Percentiles rank a stretch among this genome's conserved stretches.
phyloP scores from a whole-genome alignment of 1,140 invertebrate species.

The Pseudachorutes palmiensis region DNA sequence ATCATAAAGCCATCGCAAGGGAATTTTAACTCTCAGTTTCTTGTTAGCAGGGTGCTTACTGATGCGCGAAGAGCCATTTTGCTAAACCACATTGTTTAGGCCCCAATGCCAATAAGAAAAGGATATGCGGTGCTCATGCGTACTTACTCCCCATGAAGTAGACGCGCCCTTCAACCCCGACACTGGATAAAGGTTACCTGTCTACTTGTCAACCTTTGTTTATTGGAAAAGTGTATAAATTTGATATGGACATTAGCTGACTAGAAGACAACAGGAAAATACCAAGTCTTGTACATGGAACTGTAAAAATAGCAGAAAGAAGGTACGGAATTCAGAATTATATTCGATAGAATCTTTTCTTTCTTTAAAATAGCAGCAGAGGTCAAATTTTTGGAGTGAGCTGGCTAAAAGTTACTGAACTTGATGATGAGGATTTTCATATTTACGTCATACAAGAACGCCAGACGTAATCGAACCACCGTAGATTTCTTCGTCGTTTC shows the following conservation, averaged over 20 bases:
- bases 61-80: background rate
- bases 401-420: background rate
- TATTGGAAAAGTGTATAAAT: background rate
- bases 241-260: too few species aligned
- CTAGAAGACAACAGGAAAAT: background rate
- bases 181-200: too few species aligned
- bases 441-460: constrained; percentile 31
- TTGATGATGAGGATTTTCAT: background rate
- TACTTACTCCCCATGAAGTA: background rate
- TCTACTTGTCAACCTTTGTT: background rate
- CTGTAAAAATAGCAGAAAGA: background rate
- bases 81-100: background rate
- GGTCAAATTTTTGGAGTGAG: background rate
- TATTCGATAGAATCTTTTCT: background rate
- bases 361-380: background rate
- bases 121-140: background rate
- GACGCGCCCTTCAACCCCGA: background rate
- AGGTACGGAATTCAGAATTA: background rate
- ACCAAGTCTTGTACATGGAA: background rate
- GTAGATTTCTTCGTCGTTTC: constrained; percentile 31
- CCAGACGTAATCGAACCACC: constrained; percentile 36
- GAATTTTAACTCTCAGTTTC: too few species aligned
- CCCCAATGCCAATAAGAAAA: constrained; percentile 1
- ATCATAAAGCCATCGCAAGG: too few species aligned
- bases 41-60: constrained; percentile 8